Evolutionary conservation across 2,797 vertebrate species (phyloP).

Genomic region (Streptopelia turtur): DNA sequence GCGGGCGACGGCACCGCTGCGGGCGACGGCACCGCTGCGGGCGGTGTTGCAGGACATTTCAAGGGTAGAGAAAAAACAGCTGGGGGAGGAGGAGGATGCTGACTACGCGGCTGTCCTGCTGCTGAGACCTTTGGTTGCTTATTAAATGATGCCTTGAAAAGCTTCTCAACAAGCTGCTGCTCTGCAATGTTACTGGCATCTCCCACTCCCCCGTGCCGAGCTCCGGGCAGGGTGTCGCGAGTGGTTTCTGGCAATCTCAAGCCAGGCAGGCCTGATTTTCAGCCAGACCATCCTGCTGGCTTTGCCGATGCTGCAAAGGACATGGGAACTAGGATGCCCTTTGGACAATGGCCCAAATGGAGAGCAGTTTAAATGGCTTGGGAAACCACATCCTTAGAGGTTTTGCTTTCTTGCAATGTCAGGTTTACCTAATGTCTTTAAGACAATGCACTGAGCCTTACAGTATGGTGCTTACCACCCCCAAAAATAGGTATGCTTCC

Average conservation of each 20-base stretch:
- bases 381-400: constrained; percentile 26
- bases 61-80: constrained; percentile 59
- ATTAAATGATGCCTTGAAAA: constrained; percentile 45
- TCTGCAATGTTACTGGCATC: neutral
- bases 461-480: neutral
- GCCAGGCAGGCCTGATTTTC: neutral
- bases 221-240: neutral
- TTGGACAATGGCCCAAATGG: neutral
- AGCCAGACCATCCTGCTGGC: neutral
- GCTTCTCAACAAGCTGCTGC: neutral
- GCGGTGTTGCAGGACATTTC: constrained; percentile 46
- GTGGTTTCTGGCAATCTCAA: accelerated
- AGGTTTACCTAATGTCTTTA: neutral
- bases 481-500: neutral
- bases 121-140: constrained; percentile 37
- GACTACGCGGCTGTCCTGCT: neutral
- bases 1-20: no score
- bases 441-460: neutral
- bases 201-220: neutral
- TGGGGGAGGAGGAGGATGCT: constrained; percentile 52
- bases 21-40: no score
- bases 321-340: neutral
- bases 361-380: neutral
- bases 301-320: neutral
- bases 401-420: constrained; percentile 3